phyloP scores from a whole-genome alignment of 64 coral and sea anemone genomes.

The Actinia tenebrosa region DNA sequence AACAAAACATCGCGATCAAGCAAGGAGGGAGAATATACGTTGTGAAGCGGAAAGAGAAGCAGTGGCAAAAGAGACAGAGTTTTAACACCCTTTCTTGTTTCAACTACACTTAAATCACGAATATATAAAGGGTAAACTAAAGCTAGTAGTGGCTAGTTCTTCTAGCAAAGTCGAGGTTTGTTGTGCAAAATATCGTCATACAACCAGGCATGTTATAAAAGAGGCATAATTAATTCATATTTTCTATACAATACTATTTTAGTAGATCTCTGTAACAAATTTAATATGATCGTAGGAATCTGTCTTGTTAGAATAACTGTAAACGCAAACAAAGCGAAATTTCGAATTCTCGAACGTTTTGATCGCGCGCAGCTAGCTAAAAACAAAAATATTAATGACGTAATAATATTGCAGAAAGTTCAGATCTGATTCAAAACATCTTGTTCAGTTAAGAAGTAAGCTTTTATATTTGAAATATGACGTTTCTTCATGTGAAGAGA shows the following conservation, averaged over 20 bases:
- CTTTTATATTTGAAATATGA: background rate
- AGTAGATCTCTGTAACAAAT: background rate
- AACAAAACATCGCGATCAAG: constrained; percentile 13
- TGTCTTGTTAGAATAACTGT: background rate
- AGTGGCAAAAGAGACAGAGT: constrained; percentile 15
- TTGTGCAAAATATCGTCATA: constrained; percentile 1
- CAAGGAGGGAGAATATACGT: background rate
- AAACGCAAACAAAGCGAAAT: background rate
- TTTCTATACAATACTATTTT: background rate
- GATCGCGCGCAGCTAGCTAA: background rate
- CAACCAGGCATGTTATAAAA: constrained; percentile 11
- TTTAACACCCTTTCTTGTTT: background rate
- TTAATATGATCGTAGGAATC: background rate
- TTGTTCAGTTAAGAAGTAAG: background rate
- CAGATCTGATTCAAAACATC: background rate
- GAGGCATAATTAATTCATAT: constrained; percentile 26
- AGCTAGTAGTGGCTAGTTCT: background rate
- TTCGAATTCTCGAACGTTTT: background rate
- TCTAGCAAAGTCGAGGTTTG: background rate
- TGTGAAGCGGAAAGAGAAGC: background rate
- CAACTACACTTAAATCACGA: background rate
- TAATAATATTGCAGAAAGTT: background rate
- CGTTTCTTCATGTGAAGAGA: background rate
- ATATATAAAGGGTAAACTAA: background rate
- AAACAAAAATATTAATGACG: background rate